These are phyloP conservation scores for Pandion haliaetus DNA, from an alignment of 2,113 vertebrate species.

Conservation along the genomic window DNA sequence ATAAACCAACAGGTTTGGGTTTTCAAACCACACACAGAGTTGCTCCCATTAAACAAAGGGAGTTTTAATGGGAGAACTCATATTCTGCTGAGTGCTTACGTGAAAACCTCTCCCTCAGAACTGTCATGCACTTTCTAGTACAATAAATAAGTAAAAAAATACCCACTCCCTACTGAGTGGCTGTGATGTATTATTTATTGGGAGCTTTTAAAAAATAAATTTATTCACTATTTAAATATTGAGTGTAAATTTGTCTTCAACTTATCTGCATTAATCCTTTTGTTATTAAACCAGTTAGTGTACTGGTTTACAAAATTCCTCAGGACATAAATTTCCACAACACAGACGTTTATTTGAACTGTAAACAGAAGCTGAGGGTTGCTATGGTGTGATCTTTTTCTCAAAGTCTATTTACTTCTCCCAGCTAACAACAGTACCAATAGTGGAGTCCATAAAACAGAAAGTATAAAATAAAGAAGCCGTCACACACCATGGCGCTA, in stretches of 20 bases:
- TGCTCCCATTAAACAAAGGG: background rate
- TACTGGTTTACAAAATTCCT: conserved; percentile 3
- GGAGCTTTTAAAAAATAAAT: background rate
- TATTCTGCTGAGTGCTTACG: background rate
- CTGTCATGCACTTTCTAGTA: background rate
- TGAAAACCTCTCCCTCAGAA: background rate
- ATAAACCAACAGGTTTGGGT: background rate
- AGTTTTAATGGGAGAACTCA: background rate
- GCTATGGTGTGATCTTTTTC: conserved; percentile 45
- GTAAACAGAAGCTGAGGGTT: conserved; percentile 51
- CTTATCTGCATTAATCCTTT: background rate
- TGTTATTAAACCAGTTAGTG: background rate
- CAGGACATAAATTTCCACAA: background rate
- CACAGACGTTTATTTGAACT: background rate
- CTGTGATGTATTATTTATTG: background rate
- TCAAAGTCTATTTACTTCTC: conserved; percentile 34
- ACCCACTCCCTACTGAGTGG: background rate
- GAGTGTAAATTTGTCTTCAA: background rate
- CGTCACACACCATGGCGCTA: background rate
- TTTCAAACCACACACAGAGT: background rate
- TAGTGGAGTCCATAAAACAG: background rate
- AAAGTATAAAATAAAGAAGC: background rate
- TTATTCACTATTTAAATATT: background rate
- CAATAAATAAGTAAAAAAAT: background rate
- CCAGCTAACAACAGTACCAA: background rate